Evolutionary conservation across 2,888 invertebrate species (phyloP).

Genomic region (Phragmatobia fuliginosa): DNA sequence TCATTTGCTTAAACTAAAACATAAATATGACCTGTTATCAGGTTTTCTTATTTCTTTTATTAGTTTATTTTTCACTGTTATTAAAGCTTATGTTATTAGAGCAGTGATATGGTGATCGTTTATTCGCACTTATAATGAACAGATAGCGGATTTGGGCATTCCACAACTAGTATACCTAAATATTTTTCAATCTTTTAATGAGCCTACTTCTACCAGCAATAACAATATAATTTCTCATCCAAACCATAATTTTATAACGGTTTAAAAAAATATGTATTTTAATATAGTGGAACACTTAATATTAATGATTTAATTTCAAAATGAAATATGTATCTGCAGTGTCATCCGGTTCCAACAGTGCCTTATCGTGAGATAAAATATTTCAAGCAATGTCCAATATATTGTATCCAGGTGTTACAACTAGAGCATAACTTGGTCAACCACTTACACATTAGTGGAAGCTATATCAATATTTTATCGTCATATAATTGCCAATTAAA

Average conservation of each 20-base stretch:
- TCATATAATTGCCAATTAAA: constrained; percentile 20
- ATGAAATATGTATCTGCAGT: constrained; percentile 16
- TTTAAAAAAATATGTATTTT: background rate
- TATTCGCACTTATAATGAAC: background rate
- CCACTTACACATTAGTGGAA: constrained; percentile 5
- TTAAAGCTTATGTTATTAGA: background rate
- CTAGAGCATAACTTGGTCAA: constrained; percentile 5
- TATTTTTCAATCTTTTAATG: background rate
- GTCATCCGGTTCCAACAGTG: constrained; percentile 1
- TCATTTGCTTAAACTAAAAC: no score
- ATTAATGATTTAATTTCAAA: background rate
- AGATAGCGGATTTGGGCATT: background rate
- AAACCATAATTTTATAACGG: background rate
- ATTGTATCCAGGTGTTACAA: constrained; percentile 9
- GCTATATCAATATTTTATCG: constrained; percentile 12
- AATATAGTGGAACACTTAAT: background rate
- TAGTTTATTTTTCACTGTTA: background rate
- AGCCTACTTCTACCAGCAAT: background rate
- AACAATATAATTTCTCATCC: background rate
- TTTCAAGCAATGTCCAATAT: constrained; percentile 4
- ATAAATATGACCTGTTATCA: no score
- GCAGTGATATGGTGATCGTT: background rate
- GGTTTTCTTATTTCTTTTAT: no score
- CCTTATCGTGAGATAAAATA: background rate
- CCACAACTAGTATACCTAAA: background rate